Evolutionary conservation across 2,888 invertebrate species (phyloP), one percentile per base, ranked within the genome.

Genomic region (Cybosia mesomella): DNA sequence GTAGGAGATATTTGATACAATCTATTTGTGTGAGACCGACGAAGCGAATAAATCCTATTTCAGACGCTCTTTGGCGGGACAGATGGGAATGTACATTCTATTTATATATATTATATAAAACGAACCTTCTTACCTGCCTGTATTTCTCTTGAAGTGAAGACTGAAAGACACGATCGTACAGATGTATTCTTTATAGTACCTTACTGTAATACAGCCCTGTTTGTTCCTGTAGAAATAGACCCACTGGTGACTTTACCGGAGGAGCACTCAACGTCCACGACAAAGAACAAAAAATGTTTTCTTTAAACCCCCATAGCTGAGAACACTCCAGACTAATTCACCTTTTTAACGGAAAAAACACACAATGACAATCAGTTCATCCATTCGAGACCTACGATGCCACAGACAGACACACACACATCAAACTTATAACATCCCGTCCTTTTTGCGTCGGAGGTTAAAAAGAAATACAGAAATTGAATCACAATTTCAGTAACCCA

Each of bases 1-100:
- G 54, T 64, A 66, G 22, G 53, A 76, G 73, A 80, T 77, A 77
- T 77, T 74, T 77, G 77, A 80, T 72, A 72, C 64, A 55, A 59
- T 71, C 57, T 49, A 24, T 49, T 61, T 71, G 63, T 70, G 66
- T 36, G 68, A 53, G 59, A 4, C 18, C 53, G 9, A 22, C 15
- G 58, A 4, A 24, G 28, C 69, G 53, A 64, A 69, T 73, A 66
- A 68, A 79, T 72, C 70, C 70, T 49, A 66, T 79, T 76, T 68
- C 64, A 66, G 58, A 66, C 24, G 68, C 64, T 61, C 28, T 43
- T 61, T 57, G 58, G 57, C 54, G 34, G 36, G 28, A 54, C 62
- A 21, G 9, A 43, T 28, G 61, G 5, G 61, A 32, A 32, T 32
- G 36, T 59, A 49, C 32, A 54, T 28, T 53, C 34, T 32, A 10